Evolutionary conservation across 1,140 invertebrate species (phyloP).

Genomic region (Pogonomyrmex barbatus): DNA sequence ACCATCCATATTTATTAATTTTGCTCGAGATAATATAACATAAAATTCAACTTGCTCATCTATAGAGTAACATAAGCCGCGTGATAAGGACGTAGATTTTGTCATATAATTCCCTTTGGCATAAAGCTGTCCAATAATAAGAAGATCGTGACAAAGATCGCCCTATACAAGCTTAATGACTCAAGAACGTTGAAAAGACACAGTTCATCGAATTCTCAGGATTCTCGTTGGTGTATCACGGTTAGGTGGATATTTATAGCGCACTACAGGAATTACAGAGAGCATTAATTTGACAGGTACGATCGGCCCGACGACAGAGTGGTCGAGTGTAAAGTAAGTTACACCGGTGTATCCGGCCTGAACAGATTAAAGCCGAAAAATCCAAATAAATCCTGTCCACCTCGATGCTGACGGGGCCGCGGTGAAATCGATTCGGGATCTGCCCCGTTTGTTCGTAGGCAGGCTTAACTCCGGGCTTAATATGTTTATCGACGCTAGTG

Average conservation of each 20-base stretch:
- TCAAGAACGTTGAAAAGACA: conserved; percentile 28
- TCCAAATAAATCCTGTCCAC: conserved; percentile 60
- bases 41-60: background rate
- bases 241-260: conserved; percentile 42
- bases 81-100: background rate
- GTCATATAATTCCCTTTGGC: background rate
- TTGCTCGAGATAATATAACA: background rate
- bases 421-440: conserved; percentile 74
- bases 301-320: conserved; percentile 48
- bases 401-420: conserved; percentile 25
- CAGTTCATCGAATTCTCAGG: conserved; percentile 13
- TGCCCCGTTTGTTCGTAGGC: conserved; percentile 63
- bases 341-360: conserved; percentile 18
- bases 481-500: conserved; percentile 69
- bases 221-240: conserved; percentile 24
- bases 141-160: conserved; percentile 22
- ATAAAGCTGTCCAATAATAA: conserved; percentile 13
- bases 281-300: conserved; percentile 68
- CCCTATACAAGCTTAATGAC: conserved; percentile 19
- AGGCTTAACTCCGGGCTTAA: conserved; percentile 72
- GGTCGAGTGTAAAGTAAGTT: conserved; percentile 43
- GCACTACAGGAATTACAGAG: conserved; percentile 59
- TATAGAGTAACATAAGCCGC: background rate
- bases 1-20: conserved; percentile 7
- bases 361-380: conserved; percentile 67